phyloP scores from a whole-genome alignment of 2,888 invertebrate species.

The Pherbina coryleti region DNA sequence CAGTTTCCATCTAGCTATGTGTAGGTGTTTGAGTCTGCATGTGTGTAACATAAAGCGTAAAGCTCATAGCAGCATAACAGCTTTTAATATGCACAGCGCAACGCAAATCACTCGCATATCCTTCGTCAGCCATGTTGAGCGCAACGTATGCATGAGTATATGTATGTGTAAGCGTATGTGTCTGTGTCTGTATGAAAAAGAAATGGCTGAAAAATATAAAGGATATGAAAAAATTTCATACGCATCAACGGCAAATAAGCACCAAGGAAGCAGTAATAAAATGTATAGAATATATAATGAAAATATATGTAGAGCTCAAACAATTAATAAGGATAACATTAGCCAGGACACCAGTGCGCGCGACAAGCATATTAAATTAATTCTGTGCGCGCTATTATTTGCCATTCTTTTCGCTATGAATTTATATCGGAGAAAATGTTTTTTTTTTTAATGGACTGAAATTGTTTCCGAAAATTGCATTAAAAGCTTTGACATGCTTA shows the following conservation, averaged over 20 bases:
- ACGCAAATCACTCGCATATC: not conserved
- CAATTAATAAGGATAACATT: constrained; percentile 31
- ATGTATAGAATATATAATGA: not conserved
- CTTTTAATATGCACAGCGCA: constrained; percentile 22
- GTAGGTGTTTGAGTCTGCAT: not conserved
- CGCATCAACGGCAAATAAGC: not conserved
- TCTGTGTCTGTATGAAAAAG: not conserved
- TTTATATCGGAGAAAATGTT: not conserved
- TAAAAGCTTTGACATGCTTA: too few relatives aligned
- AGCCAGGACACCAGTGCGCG: not conserved
- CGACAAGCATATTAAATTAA: not conserved
- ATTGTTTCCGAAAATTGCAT: too few relatives aligned
- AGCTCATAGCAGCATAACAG: not conserved
- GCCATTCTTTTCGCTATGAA: not conserved
- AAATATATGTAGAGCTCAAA: not conserved
- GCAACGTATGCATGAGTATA: not conserved
- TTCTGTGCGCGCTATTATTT: constrained; percentile 25
- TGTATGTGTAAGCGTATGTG: not conserved
- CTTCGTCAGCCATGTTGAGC: not conserved
- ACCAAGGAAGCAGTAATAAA: not conserved
- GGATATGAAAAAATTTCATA: not conserved
- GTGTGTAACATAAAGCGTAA: not conserved
- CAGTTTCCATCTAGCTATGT: not conserved
- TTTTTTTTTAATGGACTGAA: too few relatives aligned
- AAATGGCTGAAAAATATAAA: not conserved